phyloP scores from a whole-genome alignment of 2,797 vertebrate species.

The Mormyrops attenuatus region DNA sequence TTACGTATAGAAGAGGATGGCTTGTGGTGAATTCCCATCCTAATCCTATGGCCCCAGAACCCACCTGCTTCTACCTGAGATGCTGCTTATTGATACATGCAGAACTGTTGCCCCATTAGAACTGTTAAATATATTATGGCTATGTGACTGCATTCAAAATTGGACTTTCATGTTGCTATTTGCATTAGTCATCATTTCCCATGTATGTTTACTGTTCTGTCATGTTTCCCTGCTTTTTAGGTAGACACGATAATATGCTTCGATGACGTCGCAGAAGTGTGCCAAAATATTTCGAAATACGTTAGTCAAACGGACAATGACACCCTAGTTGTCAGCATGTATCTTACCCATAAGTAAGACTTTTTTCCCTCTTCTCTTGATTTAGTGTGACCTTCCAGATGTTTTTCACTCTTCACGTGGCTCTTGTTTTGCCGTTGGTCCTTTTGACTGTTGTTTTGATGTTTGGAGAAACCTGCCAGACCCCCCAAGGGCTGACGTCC shows the following conservation, averaged over 20 bases:
- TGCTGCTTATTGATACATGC: neutral
- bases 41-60: neutral
- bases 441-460: neutral
- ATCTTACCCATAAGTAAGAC: constrained; percentile 30
- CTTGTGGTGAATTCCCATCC: neutral
- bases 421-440: neutral
- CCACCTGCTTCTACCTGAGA: neutral
- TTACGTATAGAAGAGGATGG: neutral
- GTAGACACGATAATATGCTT: constrained; percentile 69
- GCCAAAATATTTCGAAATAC: constrained; percentile 41
- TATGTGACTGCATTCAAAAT: neutral
- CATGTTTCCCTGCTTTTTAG: constrained; percentile 42
- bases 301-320: constrained; percentile 49
- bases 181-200: neutral
- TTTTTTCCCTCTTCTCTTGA: neutral
- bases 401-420: neutral
- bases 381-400: neutral
- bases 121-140: neutral
- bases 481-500: neutral
- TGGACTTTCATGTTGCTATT: neutral
- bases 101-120: neutral
- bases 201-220: neutral
- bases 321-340: constrained; percentile 57
- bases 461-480: neutral
- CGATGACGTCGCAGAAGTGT: rapidly evolving